Evolutionary conservation across 2,797 vertebrate species (phyloP).

Genomic region (Rhinichthys osculus): DNA sequence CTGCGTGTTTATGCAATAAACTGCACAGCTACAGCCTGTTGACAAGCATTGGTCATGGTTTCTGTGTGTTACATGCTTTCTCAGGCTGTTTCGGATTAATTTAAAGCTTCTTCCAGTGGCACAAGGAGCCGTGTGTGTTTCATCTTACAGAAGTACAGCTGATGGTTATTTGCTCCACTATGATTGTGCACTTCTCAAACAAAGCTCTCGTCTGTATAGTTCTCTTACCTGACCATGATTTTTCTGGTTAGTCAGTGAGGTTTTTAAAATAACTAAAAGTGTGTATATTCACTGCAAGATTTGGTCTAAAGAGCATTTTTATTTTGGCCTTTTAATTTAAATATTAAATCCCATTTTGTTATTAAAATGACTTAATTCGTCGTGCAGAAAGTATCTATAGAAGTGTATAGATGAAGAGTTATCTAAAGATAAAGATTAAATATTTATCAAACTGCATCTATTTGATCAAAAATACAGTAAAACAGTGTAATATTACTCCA

Average conservation of each 20-base stretch:
- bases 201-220: not conserved
- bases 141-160: not conserved
- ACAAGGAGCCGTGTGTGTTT: conserved; percentile 4
- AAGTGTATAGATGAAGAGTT: not conserved
- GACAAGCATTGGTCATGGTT: not conserved
- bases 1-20: not conserved
- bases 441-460: not conserved
- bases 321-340: not conserved
- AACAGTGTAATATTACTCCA: not conserved
- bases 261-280: not conserved
- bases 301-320: not conserved
- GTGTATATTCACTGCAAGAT: not conserved
- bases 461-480: not conserved
- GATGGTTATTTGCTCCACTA: not conserved
- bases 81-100: conserved; percentile 1
- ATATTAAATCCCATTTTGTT: not conserved
- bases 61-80: not conserved
- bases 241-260: not conserved
- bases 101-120: not conserved
- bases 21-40: not conserved
- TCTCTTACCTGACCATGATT: not conserved
- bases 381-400: not conserved
- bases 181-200: not conserved
- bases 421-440: too few species aligned
- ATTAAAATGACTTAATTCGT: not conserved